Conservation (phyloP, 2,113 vertebrate genomes). For the Tenrec ecaudatus region DNA sequence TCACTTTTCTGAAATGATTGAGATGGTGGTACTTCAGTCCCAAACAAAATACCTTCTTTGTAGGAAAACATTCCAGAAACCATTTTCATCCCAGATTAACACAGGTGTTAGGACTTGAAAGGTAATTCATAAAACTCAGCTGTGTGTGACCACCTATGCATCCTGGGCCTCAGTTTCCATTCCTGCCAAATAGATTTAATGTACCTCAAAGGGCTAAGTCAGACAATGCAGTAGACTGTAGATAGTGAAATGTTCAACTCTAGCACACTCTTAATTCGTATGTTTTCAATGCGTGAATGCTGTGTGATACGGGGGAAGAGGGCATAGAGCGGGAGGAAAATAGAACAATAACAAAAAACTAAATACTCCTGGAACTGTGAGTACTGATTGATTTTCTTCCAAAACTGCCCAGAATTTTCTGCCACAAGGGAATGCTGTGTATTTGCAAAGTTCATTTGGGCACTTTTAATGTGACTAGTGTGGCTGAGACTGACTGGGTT, state of each 20-base stretch:
- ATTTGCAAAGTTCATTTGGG: neutral
- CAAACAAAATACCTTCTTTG: neutral
- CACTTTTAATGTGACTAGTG: neutral
- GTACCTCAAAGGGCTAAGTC: neutral
- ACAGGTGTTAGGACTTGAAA: neutral
- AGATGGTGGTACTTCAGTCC: too few species aligned
- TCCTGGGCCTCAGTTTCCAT: neutral
- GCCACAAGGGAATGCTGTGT: rapidly evolving
- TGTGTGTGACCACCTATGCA: neutral
- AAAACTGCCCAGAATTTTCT: neutral
- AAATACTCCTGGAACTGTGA: neutral
- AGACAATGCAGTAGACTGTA: neutral
- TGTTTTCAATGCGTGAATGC: too few species aligned
- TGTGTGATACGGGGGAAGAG: too few species aligned
- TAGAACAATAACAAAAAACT: neutral
- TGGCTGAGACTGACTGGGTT: too few species aligned
- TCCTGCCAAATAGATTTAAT: neutral
- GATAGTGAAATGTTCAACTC: neutral
- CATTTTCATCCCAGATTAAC: neutral
- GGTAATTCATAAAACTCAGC: neutral
- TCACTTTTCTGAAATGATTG: neutral
- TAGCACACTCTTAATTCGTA: neutral
- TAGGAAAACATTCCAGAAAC: neutral
- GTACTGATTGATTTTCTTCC: neutral
- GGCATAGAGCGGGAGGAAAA: neutral